Base-by-base conservation (phyloP, 2,113 vertebrate species). In the Amia ocellicauda region DNA sequence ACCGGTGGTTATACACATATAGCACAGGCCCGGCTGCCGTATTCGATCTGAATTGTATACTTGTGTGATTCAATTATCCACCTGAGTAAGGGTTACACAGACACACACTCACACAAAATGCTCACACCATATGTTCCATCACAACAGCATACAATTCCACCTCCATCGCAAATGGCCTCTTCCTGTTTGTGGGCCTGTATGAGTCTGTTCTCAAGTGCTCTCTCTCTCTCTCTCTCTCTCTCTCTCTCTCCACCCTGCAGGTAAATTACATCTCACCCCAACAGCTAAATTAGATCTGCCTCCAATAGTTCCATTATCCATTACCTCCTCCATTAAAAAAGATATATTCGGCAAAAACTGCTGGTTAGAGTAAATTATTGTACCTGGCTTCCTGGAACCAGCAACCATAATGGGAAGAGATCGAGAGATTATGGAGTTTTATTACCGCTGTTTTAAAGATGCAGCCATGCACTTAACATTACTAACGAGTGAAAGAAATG, bases 311-410 rank as follows among this genome's bases (percentile, higher is more conserved):
- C 31, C n/a, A 40, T 58, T 58, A 42, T 58, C 29, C 40, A 58
- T 58, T 58, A 58, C 31, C 56, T 42, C 40, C 19, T 41, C 31
- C 56, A 58, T 40, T 58, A 41, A 58, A 58, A 47, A 41, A 58
- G 31, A 58, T 22, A 41, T 58, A 41, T 58, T 58, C 56, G 22
- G 56, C 22, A 58, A 42, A 41, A 58, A 42, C 56, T 58, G 56
- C 56, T 58, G 56, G 56, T 58, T 58, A 58, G 56, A 58, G 56
- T 58, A 58, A 41, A 36, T 58, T n/a, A 20, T 47, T 47, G 29
- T 58, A 19, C 29, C 28, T 40, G 36, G 19, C 13, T 58, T 14
- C 56, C 36, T 40, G 31, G 29, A 58, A 58, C 36, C 31, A 40
- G 19, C 36, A 41, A 31, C 31, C 40, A 20, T 42, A 58, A 40